Evolutionary conservation across 2,797 vertebrate genomes (phyloP).

Genomic region (Cyprinella venusta): DNA sequence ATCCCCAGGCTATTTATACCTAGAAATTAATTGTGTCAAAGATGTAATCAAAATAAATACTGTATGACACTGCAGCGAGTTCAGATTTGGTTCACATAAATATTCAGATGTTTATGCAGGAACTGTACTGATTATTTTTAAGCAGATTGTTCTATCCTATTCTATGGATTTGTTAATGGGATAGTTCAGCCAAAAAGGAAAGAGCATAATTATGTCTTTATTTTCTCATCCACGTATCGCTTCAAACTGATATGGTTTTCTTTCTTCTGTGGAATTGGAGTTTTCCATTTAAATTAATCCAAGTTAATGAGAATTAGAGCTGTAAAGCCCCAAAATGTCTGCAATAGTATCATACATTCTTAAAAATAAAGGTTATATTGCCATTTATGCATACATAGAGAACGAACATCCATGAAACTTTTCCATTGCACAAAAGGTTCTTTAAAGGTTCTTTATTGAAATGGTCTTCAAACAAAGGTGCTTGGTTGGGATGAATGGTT

Average conservation of each 20-base stretch:
- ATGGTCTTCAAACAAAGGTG: background rate
- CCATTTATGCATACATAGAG: background rate
- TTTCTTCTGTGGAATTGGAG: background rate
- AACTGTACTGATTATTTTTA: conserved; percentile 39
- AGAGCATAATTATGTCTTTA: background rate
- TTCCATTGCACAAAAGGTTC: background rate
- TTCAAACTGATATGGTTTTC: background rate
- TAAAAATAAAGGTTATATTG: background rate
- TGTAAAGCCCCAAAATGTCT: background rate
- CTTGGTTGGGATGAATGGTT: background rate
- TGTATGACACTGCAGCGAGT: conserved; percentile 68
- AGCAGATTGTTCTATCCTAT: conserved; percentile 24
- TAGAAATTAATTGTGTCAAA: conserved; percentile 77
- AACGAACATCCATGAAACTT: background rate
- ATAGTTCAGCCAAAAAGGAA: background rate
- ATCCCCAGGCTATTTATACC: conserved; percentile 77
- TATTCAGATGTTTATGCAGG: conserved; percentile 67
- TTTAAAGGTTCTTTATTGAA: background rate
- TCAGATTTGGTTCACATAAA: conserved; percentile 74
- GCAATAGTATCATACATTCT: background rate
- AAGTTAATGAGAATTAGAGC: background rate
- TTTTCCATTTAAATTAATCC: background rate
- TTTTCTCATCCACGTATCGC: background rate
- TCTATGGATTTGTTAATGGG: background rate
- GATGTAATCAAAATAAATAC: conserved; percentile 76